Base-by-base conservation (phyloP, 2,113 vertebrate genomes). In the Oreochromis tanganicae region DNA sequence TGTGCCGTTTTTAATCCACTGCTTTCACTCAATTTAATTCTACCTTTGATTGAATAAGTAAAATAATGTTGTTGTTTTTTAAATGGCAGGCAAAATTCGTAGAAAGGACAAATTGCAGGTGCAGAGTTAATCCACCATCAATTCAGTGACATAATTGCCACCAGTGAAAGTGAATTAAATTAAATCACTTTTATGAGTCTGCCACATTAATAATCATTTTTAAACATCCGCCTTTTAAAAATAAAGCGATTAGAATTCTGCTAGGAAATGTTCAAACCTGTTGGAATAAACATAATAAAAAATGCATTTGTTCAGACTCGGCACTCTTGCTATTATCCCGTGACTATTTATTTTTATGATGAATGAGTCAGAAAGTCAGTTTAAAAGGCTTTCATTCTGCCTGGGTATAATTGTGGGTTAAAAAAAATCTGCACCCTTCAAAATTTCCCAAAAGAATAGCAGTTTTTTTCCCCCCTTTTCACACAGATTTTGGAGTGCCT, bases 201-300 rank as follows among this genome's bases (percentile, higher is more conserved):
- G 55, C 59, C 66, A 56, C n/a, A 83, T 75, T 85, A 88, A 83
- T 87, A 36, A 88, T 75, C 11, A 54, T 38, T 81, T 83, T 75
- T n/a, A 80, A 88, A 91, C 56, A 85, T 32, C 17, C 5, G 6
- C 43, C 24, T 87, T 80, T 91, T 50, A 48, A 88, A 48, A 89
- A 83, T 89, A 3, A 71, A 91, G 21, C 21, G 16, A 85, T 79
- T 73, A 54, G n/a, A 61, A 81, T 89, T 81, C 27, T 29, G 55
- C 27, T 10, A 4, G 17, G 48, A 59, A 68, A 52, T 38, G 19
- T 19, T 63, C 55, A 82, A 79, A 80, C 12, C 29, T 63, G n/a
- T 66, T 59, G 48, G 41, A 80, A 82, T 57, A 81, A 90, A 88
- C 63, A 61, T 61, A 34, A 82, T 68, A 14, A 81, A 68, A 43